phyloP scores from a whole-genome alignment of 2,888 invertebrate species.

The Drosophila nigritarsus region DNA sequence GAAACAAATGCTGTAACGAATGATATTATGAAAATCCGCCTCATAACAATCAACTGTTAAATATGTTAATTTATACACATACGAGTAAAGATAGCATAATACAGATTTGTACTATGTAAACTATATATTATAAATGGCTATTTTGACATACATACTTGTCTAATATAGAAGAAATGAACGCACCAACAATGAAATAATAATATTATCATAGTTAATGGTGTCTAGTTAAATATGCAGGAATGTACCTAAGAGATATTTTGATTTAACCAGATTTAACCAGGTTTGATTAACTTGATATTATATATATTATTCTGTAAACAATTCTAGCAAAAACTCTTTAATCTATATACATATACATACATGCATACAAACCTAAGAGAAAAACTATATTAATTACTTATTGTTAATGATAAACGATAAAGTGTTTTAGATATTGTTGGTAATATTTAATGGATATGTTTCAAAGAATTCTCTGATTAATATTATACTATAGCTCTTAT shows the following conservation, averaged over 20 bases:
- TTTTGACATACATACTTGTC: slow-evolving; percentile 53
- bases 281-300: slow-evolving; percentile 45
- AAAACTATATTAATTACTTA: slow-evolving; percentile 40
- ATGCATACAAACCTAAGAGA: slow-evolving; percentile 20
- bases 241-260: slow-evolving; percentile 66
- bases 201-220: slow-evolving; percentile 34
- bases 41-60: slow-evolving; percentile 80
- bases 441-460: slow-evolving; percentile 44
- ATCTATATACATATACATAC: slow-evolving; percentile 45
- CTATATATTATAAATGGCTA: slow-evolving; percentile 43
- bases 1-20: slow-evolving; percentile 71
- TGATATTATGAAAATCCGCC: slow-evolving; percentile 82
- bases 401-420: slow-evolving; percentile 54
- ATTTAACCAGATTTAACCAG: slow-evolving; percentile 26
- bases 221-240: slow-evolving; percentile 47
- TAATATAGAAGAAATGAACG: slow-evolving; percentile 38
- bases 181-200: slow-evolving; percentile 51
- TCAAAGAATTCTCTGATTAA: slow-evolving; percentile 46
- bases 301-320: slow-evolving; percentile 37
- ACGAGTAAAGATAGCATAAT: slow-evolving; percentile 44
- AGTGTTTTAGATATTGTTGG: slow-evolving; percentile 53
- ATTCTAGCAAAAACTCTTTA: slow-evolving; percentile 39
- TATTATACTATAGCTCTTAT: slow-evolving; percentile 59
- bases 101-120: slow-evolving; percentile 41
- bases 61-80: slow-evolving; percentile 65